Percentiles rank a stretch among this genome's conserved stretches.
phyloP scores from a whole-genome alignment of 2,797 vertebrate genomes.

The Vultur gryphus region DNA sequence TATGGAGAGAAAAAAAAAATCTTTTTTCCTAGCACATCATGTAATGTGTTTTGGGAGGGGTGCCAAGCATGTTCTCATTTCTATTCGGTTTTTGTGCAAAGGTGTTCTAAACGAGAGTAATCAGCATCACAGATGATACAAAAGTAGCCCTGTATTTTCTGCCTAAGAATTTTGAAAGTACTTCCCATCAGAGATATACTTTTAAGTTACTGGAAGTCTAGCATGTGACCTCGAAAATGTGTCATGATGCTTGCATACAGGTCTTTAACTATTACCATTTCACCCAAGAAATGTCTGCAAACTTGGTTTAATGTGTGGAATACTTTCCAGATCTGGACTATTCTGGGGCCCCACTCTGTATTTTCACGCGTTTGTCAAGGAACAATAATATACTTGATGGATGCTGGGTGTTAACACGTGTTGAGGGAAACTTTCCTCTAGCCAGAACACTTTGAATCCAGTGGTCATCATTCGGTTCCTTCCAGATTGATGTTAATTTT shows the following conservation, averaged over 20 bases:
- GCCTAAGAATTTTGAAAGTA: not conserved
- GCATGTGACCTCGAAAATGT: not conserved
- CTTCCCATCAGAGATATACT: not conserved
- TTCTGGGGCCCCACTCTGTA: not conserved
- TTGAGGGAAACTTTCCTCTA: not conserved
- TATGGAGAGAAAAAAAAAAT: not conserved
- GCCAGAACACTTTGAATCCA: not conserved
- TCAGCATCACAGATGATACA: not conserved
- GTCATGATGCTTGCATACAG: not conserved
- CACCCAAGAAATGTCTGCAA: not conserved
- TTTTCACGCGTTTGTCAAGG: conserved; percentile 1
- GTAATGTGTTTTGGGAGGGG: not conserved
- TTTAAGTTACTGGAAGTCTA: not conserved
- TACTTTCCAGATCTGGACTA: not conserved
- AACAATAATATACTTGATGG: not conserved
- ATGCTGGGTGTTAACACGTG: not conserved
- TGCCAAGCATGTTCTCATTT: not conserved
- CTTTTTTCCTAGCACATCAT: not conserved
- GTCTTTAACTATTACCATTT: not conserved
- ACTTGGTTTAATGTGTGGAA: not conserved
- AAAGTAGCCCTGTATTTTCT: not conserved
- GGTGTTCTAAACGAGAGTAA: not conserved
- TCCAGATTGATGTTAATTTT: conserved; percentile 52
- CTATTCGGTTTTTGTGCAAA: not conserved
- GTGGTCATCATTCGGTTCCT: not conserved